phyloP scores from a whole-genome alignment of 2,797 vertebrate species.

The Sebastes diaconus region DNA sequence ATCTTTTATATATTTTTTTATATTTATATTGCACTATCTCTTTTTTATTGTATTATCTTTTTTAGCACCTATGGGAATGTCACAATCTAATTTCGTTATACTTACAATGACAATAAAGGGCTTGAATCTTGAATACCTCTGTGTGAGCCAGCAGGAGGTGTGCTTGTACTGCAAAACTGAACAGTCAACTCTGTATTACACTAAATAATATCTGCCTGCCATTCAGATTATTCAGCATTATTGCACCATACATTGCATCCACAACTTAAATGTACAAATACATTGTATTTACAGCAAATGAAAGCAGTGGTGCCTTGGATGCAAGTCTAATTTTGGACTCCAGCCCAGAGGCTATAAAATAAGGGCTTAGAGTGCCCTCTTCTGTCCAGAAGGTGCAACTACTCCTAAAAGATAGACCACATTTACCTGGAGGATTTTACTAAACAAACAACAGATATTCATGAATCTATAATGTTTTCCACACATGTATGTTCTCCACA shows the following conservation, averaged over 20 bases:
- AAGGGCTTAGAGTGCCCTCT: conserved; percentile 53
- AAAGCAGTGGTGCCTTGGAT: no score
- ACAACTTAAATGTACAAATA: no score
- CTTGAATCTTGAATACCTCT: not conserved
- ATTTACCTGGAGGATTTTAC: not conserved
- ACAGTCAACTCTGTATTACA: not conserved
- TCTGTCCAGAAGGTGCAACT: conserved; percentile 6
- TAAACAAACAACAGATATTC: not conserved
- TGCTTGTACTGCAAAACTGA: not conserved
- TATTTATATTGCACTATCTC: no score
- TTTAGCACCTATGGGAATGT: no score
- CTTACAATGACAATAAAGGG: no score
- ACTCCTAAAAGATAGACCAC: not conserved
- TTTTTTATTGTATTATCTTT: no score
- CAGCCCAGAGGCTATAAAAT: not conserved
- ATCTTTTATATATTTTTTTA: no score
- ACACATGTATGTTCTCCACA: not conserved
- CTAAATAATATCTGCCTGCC: not conserved
- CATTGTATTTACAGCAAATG: no score
- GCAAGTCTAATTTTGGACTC: not conserved
- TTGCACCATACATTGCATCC: no score
- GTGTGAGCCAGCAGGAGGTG: not conserved
- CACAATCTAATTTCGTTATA: no score
- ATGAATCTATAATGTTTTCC: not conserved
- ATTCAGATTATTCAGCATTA: not conserved